Evolutionary conservation across 2,797 vertebrate genomes (phyloP).

Genomic region (Acridotheres tristis): DNA sequence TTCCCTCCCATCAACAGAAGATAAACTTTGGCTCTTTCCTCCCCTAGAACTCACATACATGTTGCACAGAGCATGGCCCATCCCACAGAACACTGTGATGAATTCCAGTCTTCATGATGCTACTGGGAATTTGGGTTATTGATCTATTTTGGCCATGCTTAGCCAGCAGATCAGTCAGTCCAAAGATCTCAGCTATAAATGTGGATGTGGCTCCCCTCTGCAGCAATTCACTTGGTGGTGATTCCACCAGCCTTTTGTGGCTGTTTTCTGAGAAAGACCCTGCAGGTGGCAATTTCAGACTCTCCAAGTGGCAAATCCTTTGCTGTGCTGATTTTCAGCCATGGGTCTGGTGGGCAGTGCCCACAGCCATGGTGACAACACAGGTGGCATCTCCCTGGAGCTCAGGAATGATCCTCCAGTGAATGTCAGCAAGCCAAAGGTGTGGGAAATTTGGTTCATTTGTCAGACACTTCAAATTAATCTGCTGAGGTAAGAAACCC

Average conservation of each 20-base stretch:
- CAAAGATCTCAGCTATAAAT: background rate
- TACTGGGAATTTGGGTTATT: background rate
- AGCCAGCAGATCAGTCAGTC: background rate
- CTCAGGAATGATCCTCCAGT: background rate
- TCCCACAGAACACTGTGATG: background rate
- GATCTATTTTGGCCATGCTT: background rate
- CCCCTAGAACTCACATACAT: background rate
- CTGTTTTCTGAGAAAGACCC: background rate
- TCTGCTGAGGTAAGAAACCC: background rate
- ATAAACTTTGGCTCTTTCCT: background rate
- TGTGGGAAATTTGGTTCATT: background rate
- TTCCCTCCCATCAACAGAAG: background rate
- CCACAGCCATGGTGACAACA: background rate
- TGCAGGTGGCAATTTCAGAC: background rate
- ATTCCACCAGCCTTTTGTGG: background rate
- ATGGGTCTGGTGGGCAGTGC: background rate
- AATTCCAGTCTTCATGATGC: background rate
- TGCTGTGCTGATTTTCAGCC: background rate
- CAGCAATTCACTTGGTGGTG: background rate
- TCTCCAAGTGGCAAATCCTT: background rate
- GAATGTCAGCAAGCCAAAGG: background rate
- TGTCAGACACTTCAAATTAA: background rate
- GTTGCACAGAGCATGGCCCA: background rate
- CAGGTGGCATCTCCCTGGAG: background rate
- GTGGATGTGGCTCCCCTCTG: background rate